These are phyloP conservation scores for Dorcus parallelipipedus DNA, from an alignment of 2,888 invertebrate genomes.

Conservation along the genomic window DNA sequence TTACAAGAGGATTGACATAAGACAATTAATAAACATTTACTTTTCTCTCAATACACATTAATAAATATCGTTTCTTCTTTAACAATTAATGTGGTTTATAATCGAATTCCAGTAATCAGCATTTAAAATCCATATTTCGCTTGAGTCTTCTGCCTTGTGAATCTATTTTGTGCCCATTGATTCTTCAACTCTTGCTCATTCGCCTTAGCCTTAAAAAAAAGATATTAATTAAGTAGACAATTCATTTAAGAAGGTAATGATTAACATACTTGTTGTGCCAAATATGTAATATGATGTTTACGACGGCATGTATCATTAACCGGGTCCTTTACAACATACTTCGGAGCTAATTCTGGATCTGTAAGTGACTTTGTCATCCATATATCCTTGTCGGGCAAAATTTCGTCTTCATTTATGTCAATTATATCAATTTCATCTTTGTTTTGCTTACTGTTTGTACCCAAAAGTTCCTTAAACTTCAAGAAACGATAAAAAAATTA, in stretches of 20 bases:
- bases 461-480: slow-evolving; percentile 66
- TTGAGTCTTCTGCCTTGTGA: slow-evolving; percentile 83
- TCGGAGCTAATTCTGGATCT: slow-evolving; percentile 60
- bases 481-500: slow-evolving; percentile 10
- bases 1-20: too few relatives aligned
- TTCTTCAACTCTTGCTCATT: slow-evolving; percentile 91
- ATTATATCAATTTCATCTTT: slow-evolving; percentile 69
- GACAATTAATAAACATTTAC: too few relatives aligned
- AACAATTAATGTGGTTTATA: too few relatives aligned
- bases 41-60: too few relatives aligned
- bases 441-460: slow-evolving; percentile 60
- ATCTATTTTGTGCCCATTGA: slow-evolving; percentile 87
- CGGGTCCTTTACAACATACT: slow-evolving; percentile 53
- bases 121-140: slow-evolving; percentile 91
- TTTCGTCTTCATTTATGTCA: slow-evolving; percentile 78
- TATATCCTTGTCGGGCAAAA: slow-evolving; percentile 74
- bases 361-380: slow-evolving; percentile 75
- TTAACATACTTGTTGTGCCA: slow-evolving; percentile 69
- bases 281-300: slow-evolving; percentile 95
- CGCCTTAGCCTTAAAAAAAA: slow-evolving; percentile 78
- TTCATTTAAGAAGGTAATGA: slow-evolving; percentile 2
- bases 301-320: slow-evolving; percentile 57
- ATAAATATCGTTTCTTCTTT: too few relatives aligned
- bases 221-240: slow-evolving; percentile 16
- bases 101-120: too few relatives aligned